phyloP scores from a whole-genome alignment of 2,797 vertebrate genomes.

The Falco novaeseelandiae region DNA sequence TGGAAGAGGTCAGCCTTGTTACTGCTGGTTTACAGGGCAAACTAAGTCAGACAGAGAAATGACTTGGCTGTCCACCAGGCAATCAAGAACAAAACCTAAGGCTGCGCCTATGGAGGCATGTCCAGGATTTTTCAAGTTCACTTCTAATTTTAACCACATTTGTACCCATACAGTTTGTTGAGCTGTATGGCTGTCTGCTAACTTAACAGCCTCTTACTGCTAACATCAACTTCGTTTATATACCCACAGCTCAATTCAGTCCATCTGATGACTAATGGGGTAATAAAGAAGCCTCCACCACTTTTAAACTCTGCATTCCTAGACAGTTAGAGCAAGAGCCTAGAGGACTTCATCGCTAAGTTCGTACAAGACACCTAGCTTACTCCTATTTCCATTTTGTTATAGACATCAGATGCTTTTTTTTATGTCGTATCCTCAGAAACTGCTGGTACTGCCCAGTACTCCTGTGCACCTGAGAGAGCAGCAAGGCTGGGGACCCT shows the following conservation, averaged over 20 bases:
- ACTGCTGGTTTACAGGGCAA: not conserved
- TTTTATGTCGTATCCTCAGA: not conserved
- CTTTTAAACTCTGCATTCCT: not conserved
- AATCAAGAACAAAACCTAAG: not conserved
- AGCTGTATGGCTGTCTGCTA: not conserved
- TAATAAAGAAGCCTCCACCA: not conserved
- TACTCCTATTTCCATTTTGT: not conserved
- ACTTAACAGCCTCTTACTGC: not conserved
- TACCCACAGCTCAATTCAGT: not conserved
- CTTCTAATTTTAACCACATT: not conserved
- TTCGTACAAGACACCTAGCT: not conserved
- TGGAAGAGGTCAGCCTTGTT: not conserved
- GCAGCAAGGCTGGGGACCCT: not conserved
- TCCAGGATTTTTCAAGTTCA: not conserved
- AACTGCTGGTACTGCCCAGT: accelerated
- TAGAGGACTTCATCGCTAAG: not conserved
- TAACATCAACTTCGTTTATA: not conserved
- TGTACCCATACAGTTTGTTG: not conserved
- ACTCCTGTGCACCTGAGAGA: not conserved
- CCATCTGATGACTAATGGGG: not conserved
- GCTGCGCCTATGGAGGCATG: accelerated
- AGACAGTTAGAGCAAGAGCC: not conserved
- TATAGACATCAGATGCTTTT: not conserved
- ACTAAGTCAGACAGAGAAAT: not conserved
- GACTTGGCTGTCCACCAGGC: not conserved